phyloP scores from a whole-genome alignment of 1,140 invertebrate species.

The Bombus difficillimus region DNA sequence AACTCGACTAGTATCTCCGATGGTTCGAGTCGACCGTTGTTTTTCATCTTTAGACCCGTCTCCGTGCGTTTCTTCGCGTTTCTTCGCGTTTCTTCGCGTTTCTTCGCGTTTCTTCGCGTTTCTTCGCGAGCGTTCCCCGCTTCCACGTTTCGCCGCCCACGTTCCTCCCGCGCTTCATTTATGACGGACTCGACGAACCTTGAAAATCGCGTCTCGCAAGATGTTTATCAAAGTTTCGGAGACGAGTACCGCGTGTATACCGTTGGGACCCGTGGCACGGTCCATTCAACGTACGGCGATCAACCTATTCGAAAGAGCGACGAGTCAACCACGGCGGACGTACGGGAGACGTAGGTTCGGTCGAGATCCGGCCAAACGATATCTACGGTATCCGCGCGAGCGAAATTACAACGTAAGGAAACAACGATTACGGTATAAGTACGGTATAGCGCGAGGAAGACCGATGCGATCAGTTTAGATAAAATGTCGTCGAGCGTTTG shows the following conservation, averaged over 20 bases:
- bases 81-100: not conserved
- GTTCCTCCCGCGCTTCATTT: conserved; percentile 52
- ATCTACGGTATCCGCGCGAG: not conserved
- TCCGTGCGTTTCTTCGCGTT: not conserved
- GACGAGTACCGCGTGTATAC: not conserved
- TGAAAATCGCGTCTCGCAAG: conserved; percentile 73
- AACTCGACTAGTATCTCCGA: not conserved
- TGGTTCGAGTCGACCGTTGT: not conserved
- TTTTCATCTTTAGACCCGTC: not conserved
- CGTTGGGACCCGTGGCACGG: not conserved
- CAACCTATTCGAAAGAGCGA: not conserved
- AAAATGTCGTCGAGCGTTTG: too few species aligned
- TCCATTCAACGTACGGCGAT: not conserved
- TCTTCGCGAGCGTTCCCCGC: not conserved
- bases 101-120: not conserved
- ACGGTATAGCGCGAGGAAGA: too few species aligned
- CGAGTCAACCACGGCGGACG: not conserved
- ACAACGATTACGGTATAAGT: too few species aligned
- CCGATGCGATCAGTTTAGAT: too few species aligned
- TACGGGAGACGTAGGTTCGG: too few species aligned
- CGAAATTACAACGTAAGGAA: not conserved
- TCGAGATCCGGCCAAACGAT: too few species aligned
- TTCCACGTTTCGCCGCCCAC: conserved; percentile 39
- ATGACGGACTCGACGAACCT: conserved; percentile 74
- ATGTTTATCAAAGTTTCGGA: conserved; percentile 67